Base-by-base conservation (phyloP, 1,140 invertebrate genomes). In the Tenebrio molitor region DNA sequence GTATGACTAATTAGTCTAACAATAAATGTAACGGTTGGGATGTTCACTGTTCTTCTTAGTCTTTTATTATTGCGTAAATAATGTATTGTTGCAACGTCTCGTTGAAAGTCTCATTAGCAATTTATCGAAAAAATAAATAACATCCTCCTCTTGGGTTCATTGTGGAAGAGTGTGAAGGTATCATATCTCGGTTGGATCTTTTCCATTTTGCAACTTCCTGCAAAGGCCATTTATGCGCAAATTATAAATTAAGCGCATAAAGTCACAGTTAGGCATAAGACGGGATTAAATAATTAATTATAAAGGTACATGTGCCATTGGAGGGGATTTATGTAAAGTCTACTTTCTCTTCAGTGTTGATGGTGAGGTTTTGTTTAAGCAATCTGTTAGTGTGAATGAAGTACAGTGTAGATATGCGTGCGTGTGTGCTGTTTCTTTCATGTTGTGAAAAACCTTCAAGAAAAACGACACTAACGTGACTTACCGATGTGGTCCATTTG, bases 291-390 rank as follows among this genome's bases (percentile, higher is more conserved):
- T 29, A 58, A 58, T 58, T 58, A 58, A 58, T 58, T 58, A 58
- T 29, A 58, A 58, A 58, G 19, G 21, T 53, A 10, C 46, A 21
- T 53, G 46, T 58, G 8, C 50, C 36, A 39, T 33, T 58, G 64
- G 64, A 42, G 64, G 64, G 64, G 64, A 66, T 44, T 66, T 66
- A 41, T 25, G 63, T 65, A 62, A 73, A 69, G 66, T 73, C 72
- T 73, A 73, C 72, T 73, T 73, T 73, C 72, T 73, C 72, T 73
- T 73, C 72, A 58, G 33, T 63, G 62, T 44, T 42, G 64, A 63
- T 68, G 53, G 71, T 50, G 71, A 73, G 71, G 64, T 67, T 65
- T 58, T 50, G 62, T 42, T 50, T 64, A 46, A 63, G 62, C 70
- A 72, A 72, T 72, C 70, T 65, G 42, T 71, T 71, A 70, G 68